These are phyloP conservation scores for Thysanoteuthis rhombus DNA, from an alignment of 2,888 invertebrate genomes.

Conservation along the genomic window DNA sequence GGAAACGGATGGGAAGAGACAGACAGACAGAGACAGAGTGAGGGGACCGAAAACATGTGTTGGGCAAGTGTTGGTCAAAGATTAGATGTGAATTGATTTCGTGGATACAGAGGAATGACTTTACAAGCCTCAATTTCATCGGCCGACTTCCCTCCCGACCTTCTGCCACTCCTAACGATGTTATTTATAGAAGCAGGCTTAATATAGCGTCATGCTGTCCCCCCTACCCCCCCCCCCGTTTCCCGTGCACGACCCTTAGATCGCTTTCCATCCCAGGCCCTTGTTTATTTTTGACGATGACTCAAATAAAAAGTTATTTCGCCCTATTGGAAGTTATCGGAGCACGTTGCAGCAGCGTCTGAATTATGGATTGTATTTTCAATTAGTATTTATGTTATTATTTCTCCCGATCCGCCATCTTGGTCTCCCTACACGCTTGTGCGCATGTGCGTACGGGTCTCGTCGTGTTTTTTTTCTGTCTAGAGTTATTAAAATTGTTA, in stretches of 20 bases:
- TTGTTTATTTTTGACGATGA: neutral
- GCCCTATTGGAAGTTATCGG: neutral
- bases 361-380: constrained; percentile 12
- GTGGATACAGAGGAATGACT: neutral
- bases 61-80: neutral
- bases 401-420: neutral
- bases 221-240: no score
- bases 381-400: neutral
- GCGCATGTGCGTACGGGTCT: no score
- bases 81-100: neutral
- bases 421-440: neutral
- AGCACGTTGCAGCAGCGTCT: neutral
- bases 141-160: neutral
- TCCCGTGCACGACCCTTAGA: no score
- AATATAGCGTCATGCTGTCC: no score
- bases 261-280: neutral
- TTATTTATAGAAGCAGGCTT: no score
- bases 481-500: no score
- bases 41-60: no score
- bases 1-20: no score
- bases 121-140: neutral
- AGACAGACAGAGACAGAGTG: no score
- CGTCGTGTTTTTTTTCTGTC: no score
- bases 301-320: constrained; percentile 12
- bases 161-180: neutral